A percentile compares a stretch with the other conserved stretches of the same genome.
phyloP scores from a whole-genome alignment of 2,888 invertebrate genomes.

The Rhyacophila evoluta region DNA sequence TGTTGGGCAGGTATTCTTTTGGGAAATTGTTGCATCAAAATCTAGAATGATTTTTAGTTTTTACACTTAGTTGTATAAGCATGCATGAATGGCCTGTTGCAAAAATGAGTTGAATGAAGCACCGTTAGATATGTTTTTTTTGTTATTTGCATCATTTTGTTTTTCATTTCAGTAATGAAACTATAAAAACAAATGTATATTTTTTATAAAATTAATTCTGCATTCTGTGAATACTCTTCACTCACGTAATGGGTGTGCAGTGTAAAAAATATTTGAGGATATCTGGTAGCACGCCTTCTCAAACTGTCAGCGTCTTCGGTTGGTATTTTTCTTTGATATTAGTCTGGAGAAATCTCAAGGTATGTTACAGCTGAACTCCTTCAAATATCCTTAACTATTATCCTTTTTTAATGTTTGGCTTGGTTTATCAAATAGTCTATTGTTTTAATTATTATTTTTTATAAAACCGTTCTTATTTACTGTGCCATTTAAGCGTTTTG shows the following conservation, averaged over 20 bases:
- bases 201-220: not conserved
- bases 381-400: not conserved
- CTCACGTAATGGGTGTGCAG: constrained; percentile 16
- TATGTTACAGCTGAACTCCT: not conserved
- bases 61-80: constrained; percentile 29
- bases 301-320: constrained; percentile 13
- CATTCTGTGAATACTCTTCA: constrained; percentile 15
- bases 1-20: not conserved
- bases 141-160: constrained; percentile 41
- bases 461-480: not conserved
- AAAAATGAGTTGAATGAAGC: constrained; percentile 49
- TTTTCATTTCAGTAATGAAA: constrained; percentile 26
- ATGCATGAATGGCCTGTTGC: constrained; percentile 51
- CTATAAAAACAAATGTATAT: constrained; percentile 3
- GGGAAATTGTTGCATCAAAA: not conserved
- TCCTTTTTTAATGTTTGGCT: not conserved
- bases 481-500: not conserved
- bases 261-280: constrained; percentile 25
- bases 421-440: not conserved
- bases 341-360: not conserved
- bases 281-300: constrained; percentile 27
- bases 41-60: not conserved
- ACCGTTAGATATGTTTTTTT: constrained; percentile 36
- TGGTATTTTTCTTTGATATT: constrained; percentile 4
- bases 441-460: not conserved